These are phyloP conservation scores for Nymphalis urticae DNA, from an alignment of 2,888 invertebrate genomes.

Conservation along the genomic window DNA sequence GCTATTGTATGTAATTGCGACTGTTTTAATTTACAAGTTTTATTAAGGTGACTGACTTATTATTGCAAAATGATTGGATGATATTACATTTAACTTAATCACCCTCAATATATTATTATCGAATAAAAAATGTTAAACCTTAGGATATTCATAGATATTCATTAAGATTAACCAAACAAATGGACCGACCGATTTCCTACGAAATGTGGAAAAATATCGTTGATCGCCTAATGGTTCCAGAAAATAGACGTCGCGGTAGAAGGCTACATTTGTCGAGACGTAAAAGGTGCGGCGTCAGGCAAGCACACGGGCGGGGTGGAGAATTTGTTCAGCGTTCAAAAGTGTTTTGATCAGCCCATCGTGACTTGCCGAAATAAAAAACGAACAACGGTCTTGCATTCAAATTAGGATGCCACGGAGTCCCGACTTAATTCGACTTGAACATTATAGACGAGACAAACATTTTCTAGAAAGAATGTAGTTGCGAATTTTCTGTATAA, in stretches of 20 bases:
- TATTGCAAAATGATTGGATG: too few relatives aligned
- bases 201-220: constrained; percentile 14
- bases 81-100: too few relatives aligned
- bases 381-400: constrained; percentile 51
- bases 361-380: constrained; percentile 54
- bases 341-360: constrained; percentile 61
- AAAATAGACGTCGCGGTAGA: constrained; percentile 19
- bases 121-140: too few relatives aligned
- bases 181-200: not conserved
- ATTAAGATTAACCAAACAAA: too few relatives aligned
- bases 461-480: not conserved
- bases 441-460: constrained; percentile 9
- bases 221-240: constrained; percentile 15
- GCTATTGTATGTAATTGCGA: not conserved
- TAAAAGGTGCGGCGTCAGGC: constrained; percentile 14
- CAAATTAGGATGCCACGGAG: constrained; percentile 48
- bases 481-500: not conserved
- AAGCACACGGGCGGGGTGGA: constrained; percentile 16
- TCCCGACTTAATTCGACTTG: constrained; percentile 7
- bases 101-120: too few relatives aligned
- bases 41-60: too few relatives aligned
- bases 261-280: constrained; percentile 17
- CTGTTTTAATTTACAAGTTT: not conserved
- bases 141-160: too few relatives aligned
- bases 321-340: constrained; percentile 39